Conservation (phyloP, 2,888 invertebrate genomes). For the Chrysina gloriosa region DNA sequence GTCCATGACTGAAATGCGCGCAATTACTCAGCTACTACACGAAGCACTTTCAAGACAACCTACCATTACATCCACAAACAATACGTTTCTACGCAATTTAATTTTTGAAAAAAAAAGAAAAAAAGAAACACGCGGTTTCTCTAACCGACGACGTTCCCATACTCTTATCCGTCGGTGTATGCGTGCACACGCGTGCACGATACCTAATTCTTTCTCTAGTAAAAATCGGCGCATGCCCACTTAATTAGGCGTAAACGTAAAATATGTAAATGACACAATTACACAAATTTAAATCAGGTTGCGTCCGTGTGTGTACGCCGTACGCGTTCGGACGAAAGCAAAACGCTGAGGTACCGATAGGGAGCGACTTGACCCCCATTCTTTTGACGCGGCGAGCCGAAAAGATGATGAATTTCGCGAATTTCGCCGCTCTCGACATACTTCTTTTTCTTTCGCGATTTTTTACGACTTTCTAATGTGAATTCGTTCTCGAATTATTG, state of each 20-base stretch:
- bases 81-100: neutral
- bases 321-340: neutral
- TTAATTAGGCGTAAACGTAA: constrained; percentile 7
- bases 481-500: neutral
- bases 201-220: neutral
- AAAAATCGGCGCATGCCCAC: neutral
- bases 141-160: too few relatives aligned
- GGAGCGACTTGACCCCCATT: constrained; percentile 23
- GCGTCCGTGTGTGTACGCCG: neutral
- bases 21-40: too few relatives aligned
- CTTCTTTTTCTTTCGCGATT: neutral
- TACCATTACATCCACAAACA: neutral
- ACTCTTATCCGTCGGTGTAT: too few relatives aligned
- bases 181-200: neutral
- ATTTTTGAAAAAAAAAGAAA: neutral
- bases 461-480: neutral
- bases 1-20: too few relatives aligned
- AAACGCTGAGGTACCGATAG: constrained; percentile 21
- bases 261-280: constrained; percentile 21
- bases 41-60: too few relatives aligned
- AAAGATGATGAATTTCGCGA: neutral
- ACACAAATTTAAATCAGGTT: constrained; percentile 9
- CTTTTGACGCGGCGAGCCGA: neutral
- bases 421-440: neutral
- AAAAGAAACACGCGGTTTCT: too few relatives aligned